phyloP scores from a whole-genome alignment of 2,888 invertebrate genomes.

The Aproaerema taeniolella region DNA sequence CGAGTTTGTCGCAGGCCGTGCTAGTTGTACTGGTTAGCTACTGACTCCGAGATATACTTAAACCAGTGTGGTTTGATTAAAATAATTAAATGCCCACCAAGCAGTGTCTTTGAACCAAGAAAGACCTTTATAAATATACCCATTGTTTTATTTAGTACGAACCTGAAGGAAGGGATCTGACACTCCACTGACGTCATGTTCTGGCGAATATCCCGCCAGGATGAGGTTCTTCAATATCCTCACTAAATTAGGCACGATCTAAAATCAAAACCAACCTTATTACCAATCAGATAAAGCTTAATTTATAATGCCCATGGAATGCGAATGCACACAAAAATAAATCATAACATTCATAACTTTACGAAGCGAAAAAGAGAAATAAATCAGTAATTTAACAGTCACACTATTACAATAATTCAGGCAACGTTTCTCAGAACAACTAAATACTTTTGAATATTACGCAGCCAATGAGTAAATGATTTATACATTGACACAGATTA shows the following conservation, averaged over 20 bases:
- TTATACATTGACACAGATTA: slow-evolving; percentile 15
- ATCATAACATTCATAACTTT: slow-evolving; percentile 26
- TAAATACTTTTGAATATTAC: slow-evolving; percentile 32
- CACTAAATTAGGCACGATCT: slow-evolving; percentile 99
- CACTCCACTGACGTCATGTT: slow-evolving; percentile 99
- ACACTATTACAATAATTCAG: slow-evolving; percentile 18
- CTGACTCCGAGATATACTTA: too few relatives aligned
- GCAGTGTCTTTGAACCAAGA: too few relatives aligned
- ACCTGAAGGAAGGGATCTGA: slow-evolving; percentile 99
- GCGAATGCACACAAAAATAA: slow-evolving; percentile 35
- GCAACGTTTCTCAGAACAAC: too few relatives aligned
- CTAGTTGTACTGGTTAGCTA: too few relatives aligned
- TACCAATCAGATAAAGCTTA: slow-evolving; percentile 11
- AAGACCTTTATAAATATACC: too few relatives aligned
- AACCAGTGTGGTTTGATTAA: too few relatives aligned
- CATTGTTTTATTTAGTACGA: too few relatives aligned
- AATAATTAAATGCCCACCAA: too few relatives aligned
- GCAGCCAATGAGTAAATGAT: slow-evolving; percentile 17
- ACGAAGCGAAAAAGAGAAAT: slow-evolving; percentile 43
- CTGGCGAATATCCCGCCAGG: slow-evolving; percentile 98
- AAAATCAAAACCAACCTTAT: slow-evolving; percentile 51
- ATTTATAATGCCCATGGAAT: slow-evolving; percentile 13
- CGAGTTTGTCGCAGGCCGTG: too few relatives aligned
- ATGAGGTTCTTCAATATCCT: slow-evolving; percentile 98
- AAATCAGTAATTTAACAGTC: slow-evolving; percentile 18